Base-by-base conservation (phyloP, 2,888 invertebrate genomes). In the Cetonia aurata region DNA sequence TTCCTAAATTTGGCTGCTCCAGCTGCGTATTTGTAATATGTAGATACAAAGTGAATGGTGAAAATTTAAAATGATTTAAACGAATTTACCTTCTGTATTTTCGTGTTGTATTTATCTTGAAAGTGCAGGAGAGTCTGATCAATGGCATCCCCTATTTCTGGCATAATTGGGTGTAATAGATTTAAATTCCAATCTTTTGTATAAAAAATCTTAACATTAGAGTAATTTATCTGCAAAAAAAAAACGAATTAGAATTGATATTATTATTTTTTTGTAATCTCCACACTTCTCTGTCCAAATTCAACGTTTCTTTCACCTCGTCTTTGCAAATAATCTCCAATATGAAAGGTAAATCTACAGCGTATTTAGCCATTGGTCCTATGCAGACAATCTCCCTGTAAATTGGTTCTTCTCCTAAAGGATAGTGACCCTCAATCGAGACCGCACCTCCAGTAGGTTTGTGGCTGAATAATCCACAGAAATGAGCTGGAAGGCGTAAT, bases 401-500 rank as follows among this genome's bases (percentile, higher is more conserved):
- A 6, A 87, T 87, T 33, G 89, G 86, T 56, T 88, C 69, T 50
- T 44, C 19, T 10, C 57, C 41, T 2, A 37, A 57, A 8, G 68
- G 68, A 57, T 15, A 93, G 79, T 94, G 93, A 1, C 97, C 97
- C 9, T 86, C 86, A 79, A 93, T 94, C 0, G 95, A 92, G 0
- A 97, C 93, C 13, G 92, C 83, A 72, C 86, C 82, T 77, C 88
- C 88, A 0, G 92, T 89, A 0, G 96, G 94, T 82, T 97, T 97
- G 84, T 98, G 96, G 0, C 98, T 98, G 82, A 96, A 98, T 56
- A 98, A 89, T 33, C 98, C 98, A 83, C 96, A 97, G 84, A 97
- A 98, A 83, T 92, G 95, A 8, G 93, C 88, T 0, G 98, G 98
- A 91, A 98, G 96, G 31, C 98, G 90, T 77, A 98, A 96, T 10